phyloP scores from a whole-genome alignment of 1,140 invertebrate genomes.

The Drosophila watanabei region DNA sequence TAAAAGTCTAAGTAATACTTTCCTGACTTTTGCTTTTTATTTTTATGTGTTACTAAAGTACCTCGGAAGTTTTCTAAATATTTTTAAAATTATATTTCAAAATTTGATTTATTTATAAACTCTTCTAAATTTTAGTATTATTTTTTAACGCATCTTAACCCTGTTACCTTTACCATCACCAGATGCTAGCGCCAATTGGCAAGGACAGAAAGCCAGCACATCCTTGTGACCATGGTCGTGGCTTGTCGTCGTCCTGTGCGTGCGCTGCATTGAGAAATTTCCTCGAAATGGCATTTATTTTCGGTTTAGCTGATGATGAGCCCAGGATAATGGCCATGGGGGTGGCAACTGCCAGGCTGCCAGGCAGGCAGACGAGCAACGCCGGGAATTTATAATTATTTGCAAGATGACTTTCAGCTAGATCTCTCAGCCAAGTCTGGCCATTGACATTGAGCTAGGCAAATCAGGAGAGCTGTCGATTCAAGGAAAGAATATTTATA shows the following conservation, averaged over 20 bases:
- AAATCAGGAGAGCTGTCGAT: constrained; percentile 17
- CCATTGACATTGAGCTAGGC: constrained; percentile 60
- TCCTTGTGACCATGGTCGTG: constrained; percentile 27
- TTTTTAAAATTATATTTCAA: neutral
- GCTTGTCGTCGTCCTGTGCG: constrained; percentile 48
- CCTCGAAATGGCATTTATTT: constrained; percentile 49
- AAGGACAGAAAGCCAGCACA: constrained; percentile 58
- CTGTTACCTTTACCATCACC: constrained; percentile 18
- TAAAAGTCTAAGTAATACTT: neutral
- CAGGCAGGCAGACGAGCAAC: constrained; percentile 46
- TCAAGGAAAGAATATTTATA: constrained; percentile 8
- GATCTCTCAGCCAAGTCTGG: constrained; percentile 23
- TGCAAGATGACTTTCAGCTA: constrained; percentile 44
- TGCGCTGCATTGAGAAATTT: constrained; percentile 65
- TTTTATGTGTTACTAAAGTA: accelerated
- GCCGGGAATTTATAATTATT: constrained; percentile 66
- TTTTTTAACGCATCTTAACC: too few species aligned
- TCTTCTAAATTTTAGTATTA: neutral
- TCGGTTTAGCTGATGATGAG: constrained; percentile 52
- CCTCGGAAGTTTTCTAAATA: neutral
- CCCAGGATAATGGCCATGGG: constrained; percentile 38
- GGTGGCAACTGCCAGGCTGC: neutral
- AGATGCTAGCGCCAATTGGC: constrained; percentile 59
- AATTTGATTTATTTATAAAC: neutral
- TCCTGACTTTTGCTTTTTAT: neutral